Evolutionary conservation across 2,797 vertebrate species (phyloP), one percentile per base, ranked within the genome.

Genomic region (Myripristis murdjan): DNA sequence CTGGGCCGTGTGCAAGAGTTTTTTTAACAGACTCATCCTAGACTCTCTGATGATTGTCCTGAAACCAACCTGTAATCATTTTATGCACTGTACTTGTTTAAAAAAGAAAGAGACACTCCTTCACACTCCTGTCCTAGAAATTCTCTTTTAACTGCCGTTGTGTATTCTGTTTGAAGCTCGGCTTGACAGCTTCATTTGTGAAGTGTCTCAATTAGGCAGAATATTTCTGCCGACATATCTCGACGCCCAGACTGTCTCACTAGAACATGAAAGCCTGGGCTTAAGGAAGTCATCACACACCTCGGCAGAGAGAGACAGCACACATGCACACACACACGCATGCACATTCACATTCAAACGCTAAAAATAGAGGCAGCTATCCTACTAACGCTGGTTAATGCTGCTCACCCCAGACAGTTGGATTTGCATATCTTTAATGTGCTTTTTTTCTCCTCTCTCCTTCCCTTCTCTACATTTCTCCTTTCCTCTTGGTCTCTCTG

Each of bases 231-330:
- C 77, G 83, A 92, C 90, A 85, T 88, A 89, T 89, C 91, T 92
- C 67, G 22, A 79, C 86, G 73, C 82, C 87, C 89, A 89, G 91
- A 85, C 92, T 89, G 90, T 86, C 89, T 93, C 88, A 75, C 70
- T 67, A 68, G 82, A 88, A 91, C 92, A 93, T 94, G 89, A 93
- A 94, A 94, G 90, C 86, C 82, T 16, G 9, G 88, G 88, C 90
- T 94, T 94, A 94, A 94, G 83, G 84, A 94, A 94, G 94, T 89
- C 91, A 93, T 93, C 93, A 92, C 90, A 91, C 90, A 91, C 91
- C 90, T 89, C 87, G 28, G 75, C 80, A 84, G 63, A 83, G 84
- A 84, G 63, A 89, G 72, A 79, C 61, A 79, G 62, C 75, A 73
- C 53, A 70, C 55, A 46, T 64, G 73, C 55, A 48, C 31, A 9